Conservation (phyloP, 2,797 vertebrate genomes). For the Chelmon rostratus region DNA sequence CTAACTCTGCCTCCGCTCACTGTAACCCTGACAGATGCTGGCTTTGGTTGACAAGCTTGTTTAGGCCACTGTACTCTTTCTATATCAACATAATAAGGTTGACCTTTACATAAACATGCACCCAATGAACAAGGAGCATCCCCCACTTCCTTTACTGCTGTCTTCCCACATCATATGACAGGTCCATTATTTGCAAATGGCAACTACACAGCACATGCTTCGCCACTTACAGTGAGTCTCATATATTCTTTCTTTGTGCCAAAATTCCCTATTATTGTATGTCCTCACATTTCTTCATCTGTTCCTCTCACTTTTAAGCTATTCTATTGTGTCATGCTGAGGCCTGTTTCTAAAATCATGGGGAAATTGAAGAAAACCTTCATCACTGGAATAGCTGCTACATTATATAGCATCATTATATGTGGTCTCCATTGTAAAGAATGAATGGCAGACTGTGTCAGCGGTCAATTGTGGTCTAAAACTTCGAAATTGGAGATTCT, state of each 20-base stretch:
- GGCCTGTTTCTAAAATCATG: conserved; percentile 39
- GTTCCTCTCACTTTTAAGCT: conserved; percentile 49
- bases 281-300: conserved; percentile 28
- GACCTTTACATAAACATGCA: conserved; percentile 83
- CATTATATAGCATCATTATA: conserved; percentile 41
- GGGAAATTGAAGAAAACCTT: conserved; percentile 42
- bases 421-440: conserved; percentile 16
- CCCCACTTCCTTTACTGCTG: conserved; percentile 38
- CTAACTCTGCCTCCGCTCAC: conserved; percentile 34
- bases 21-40: conserved; percentile 88
- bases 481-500: conserved; percentile 56
- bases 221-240: conserved; percentile 67
- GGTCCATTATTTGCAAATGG: conserved; percentile 82
- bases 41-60: conserved; percentile 72
- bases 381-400: conserved; percentile 16
- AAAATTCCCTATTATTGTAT: conserved; percentile 43
- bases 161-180: conserved; percentile 72
- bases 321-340: conserved; percentile 26
- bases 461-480: conserved; percentile 45
- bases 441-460: conserved; percentile 32
- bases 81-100: conserved; percentile 81
- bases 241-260: conserved; percentile 55
- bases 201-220: conserved; percentile 64
- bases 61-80: conserved; percentile 75
- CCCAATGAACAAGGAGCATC: conserved; percentile 65